phyloP scores from a whole-genome alignment of 2,113 vertebrate genomes.

The Chlamydotis undulata region DNA sequence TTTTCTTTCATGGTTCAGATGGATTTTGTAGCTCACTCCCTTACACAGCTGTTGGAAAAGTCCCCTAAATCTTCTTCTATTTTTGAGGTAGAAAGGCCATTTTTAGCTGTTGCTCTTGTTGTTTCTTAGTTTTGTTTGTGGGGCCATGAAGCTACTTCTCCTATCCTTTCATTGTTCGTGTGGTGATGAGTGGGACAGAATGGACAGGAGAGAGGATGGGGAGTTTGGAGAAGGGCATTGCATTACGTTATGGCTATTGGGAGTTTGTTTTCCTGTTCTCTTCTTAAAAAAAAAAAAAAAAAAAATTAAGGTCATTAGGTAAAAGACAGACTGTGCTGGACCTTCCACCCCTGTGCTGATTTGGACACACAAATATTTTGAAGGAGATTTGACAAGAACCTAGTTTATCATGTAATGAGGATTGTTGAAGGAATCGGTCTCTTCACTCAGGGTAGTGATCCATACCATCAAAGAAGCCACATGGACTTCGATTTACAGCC shows the following conservation, averaged over 20 bases:
- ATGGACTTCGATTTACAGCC: background rate
- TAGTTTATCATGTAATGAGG: background rate
- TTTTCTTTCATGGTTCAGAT: background rate
- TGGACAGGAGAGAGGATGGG: too few relatives aligned
- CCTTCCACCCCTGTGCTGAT: background rate
- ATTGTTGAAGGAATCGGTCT: background rate
- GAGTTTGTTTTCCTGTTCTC: background rate
- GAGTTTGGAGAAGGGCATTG: background rate
- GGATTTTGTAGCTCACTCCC: background rate
- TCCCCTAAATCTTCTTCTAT: background rate
- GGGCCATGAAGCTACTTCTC: background rate
- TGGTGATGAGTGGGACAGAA: background rate
- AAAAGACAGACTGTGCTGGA: background rate
- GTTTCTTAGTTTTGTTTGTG: background rate
- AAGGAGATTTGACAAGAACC: background rate
- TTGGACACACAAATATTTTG: background rate
- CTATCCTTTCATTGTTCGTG: background rate
- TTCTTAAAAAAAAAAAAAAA: background rate
- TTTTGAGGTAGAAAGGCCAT: background rate
- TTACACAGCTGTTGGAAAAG: background rate
- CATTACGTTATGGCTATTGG: rapidly evolving
- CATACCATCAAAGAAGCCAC: background rate
- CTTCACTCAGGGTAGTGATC: background rate
- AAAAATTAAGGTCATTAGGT: background rate
- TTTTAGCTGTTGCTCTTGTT: background rate